phyloP scores from a whole-genome alignment of 2,113 vertebrate genomes.

The Tyrannus savana region DNA sequence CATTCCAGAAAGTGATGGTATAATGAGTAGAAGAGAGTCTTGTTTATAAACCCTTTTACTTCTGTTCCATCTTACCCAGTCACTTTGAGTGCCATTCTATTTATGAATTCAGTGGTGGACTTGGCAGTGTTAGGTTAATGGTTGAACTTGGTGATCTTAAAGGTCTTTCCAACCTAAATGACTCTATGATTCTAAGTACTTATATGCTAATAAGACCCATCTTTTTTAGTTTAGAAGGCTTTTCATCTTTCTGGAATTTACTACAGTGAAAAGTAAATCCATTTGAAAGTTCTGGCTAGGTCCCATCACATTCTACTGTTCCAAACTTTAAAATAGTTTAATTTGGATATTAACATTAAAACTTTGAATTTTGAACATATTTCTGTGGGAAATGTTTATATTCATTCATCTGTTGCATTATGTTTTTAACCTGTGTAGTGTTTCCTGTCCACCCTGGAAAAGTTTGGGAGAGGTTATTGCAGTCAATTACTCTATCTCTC shows the following conservation, averaged over 20 bases:
- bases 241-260: background rate
- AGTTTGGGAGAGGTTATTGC: background rate
- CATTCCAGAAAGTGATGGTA: background rate
- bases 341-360: background rate
- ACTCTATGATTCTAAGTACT: background rate
- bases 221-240: background rate
- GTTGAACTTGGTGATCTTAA: background rate
- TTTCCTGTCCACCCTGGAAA: background rate
- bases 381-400: background rate
- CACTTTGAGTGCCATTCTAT: background rate
- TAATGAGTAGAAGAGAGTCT: background rate
- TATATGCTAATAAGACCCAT: background rate
- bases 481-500: background rate
- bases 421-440: background rate
- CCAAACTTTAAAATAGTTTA: background rate
- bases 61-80: background rate
- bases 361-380: background rate
- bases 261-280: background rate
- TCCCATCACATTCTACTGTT: background rate
- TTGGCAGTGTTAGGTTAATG: background rate
- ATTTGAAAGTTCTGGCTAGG: background rate
- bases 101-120: background rate
- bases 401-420: background rate
- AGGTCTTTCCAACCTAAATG: background rate
- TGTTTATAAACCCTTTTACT: slow-evolving; percentile 17